These are phyloP conservation scores for Turnix velox DNA, from an alignment of 2,113 vertebrate genomes.

Conservation along the genomic window DNA sequence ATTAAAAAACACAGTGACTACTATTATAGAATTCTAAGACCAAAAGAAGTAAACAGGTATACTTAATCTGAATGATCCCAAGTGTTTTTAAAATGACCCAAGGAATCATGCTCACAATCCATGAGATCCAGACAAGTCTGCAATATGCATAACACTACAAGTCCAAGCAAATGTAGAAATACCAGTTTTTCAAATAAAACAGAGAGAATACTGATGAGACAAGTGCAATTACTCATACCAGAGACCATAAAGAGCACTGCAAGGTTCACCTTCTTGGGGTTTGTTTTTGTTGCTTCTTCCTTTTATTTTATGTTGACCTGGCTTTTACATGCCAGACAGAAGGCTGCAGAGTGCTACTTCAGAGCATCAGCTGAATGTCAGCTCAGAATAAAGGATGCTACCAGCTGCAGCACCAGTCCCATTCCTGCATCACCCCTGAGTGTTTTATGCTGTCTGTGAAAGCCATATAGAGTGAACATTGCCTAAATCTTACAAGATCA, in stretches of 20 bases:
- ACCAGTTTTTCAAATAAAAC: constrained; percentile 4
- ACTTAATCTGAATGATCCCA: neutral
- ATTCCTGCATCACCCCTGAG: neutral
- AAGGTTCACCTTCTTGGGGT: neutral
- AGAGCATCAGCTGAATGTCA: neutral
- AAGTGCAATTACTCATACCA: neutral
- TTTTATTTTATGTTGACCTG: neutral
- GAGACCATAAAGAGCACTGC: neutral
- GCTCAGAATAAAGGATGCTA: neutral
- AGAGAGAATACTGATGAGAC: neutral
- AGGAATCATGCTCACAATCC: neutral
- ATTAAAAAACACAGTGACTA: neutral
- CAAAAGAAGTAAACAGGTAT: neutral
- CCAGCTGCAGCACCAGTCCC: neutral
- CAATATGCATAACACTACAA: neutral
- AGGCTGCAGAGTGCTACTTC: neutral
- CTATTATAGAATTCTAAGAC: neutral
- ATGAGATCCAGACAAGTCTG: neutral
- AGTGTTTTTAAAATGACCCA: neutral
- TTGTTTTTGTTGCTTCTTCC: neutral
- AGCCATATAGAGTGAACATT: neutral
- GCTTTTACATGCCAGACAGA: neutral
- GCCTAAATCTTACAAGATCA: neutral
- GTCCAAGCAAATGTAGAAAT: neutral
- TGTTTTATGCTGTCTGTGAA: neutral